These are phyloP conservation scores for Hirtodrosophila trivittata DNA, from an alignment of 2,888 invertebrate genomes.

Conservation along the genomic window DNA sequence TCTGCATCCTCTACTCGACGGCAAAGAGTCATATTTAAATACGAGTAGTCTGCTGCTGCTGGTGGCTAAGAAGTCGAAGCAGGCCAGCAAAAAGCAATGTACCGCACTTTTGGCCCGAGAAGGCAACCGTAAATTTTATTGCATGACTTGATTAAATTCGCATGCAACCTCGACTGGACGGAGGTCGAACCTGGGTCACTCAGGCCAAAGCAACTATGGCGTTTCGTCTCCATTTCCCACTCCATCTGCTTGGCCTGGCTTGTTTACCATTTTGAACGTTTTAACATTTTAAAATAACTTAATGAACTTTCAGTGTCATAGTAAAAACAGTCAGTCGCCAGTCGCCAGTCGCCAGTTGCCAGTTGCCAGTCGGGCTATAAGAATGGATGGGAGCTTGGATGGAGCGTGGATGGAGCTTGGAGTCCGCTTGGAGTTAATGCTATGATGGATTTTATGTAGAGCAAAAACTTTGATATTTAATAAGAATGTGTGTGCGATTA, in stretches of 20 bases:
- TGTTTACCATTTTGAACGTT: slow-evolving; percentile 43
- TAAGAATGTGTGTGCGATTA: slow-evolving; percentile 45
- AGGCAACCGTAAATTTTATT: slow-evolving; percentile 81
- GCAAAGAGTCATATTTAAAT: background rate
- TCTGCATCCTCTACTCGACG: slow-evolving; percentile 7
- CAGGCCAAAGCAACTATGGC: slow-evolving; percentile 43
- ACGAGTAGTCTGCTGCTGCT: background rate
- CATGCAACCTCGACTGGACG: slow-evolving; percentile 55
- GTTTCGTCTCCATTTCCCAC: slow-evolving; percentile 32
- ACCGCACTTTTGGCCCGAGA: slow-evolving; percentile 32
- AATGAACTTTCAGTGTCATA: slow-evolving; percentile 76
- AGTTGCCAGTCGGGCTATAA: too few relatives aligned
- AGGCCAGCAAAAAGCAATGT: slow-evolving; percentile 16
- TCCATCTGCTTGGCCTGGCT: slow-evolving; percentile 24
- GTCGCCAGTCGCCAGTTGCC: background rate
- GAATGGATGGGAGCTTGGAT: too few relatives aligned
- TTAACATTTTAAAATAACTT: slow-evolving; percentile 72
- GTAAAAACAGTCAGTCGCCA: slow-evolving; percentile 26
- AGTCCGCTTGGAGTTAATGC: slow-evolving; percentile 50
- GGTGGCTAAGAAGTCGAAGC: too few relatives aligned
- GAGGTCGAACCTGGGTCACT: slow-evolving; percentile 37
- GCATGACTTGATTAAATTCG: slow-evolving; percentile 83
- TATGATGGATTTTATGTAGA: slow-evolving; percentile 66
- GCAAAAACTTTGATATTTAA: slow-evolving; percentile 62
- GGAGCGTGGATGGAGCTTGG: background rate